These are phyloP conservation scores for Oreochromis aureus DNA, from an alignment of 2,113 vertebrate genomes.

Conservation along the genomic window DNA sequence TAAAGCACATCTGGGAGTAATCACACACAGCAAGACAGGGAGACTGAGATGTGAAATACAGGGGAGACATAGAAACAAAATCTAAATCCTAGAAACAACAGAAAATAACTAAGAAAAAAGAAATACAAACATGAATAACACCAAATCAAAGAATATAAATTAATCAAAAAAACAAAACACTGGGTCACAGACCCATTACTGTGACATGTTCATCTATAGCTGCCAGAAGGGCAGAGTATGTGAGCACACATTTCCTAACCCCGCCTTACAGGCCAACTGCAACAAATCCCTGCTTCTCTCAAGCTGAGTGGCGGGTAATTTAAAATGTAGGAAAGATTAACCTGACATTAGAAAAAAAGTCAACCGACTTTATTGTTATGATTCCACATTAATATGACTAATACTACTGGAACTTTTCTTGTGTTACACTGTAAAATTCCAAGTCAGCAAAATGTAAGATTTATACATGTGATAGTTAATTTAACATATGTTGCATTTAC, in stretches of 20 bases:
- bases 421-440: neutral
- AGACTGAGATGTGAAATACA: neutral
- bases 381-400: neutral
- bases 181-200: neutral
- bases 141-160: neutral
- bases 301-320: neutral
- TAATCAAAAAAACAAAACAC: neutral
- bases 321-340: neutral
- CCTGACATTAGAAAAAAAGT: neutral
- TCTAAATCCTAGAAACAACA: neutral
- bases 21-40: neutral
- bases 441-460: neutral
- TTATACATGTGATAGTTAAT: neutral
- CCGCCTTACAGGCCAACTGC: neutral
- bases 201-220: neutral
- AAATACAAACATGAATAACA: neutral
- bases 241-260: neutral
- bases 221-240: neutral
- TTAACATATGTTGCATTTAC: neutral
- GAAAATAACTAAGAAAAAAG: neutral
- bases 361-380: neutral
- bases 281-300: neutral
- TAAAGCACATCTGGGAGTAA: neutral
- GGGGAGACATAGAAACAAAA: neutral
- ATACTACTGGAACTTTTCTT: neutral